Evolutionary conservation across 2,888 invertebrate genomes (phyloP), one percentile per base, ranked within the genome.

Genomic region (Mimachlamys varia): DNA sequence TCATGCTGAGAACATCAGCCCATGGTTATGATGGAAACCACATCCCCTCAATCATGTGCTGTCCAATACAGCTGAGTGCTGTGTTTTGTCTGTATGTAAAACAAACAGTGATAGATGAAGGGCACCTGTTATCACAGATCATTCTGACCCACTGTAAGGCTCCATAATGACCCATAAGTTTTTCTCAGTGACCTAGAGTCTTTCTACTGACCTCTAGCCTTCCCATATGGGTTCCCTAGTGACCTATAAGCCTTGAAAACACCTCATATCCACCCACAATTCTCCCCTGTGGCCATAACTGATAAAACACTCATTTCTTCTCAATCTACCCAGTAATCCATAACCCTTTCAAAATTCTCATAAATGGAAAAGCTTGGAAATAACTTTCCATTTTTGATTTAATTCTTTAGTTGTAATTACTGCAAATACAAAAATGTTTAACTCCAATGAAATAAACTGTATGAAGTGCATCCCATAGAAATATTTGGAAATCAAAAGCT

Each of bases 41-140:
- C 33, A 76, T 12, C 27, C 76, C 76, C 76, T 76, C 27, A 76
- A 76, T 76, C 76, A 76, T 76, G 33, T 76, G 15, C 76, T 76
- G 76, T 33, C 76, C 76, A 76, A 76, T 33, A 27, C 76, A 76
- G 15, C 76, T 76, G 33, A 76, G 76, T 76, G 76, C 33, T 76
- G 76, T 76, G 33, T 76, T 76, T 76, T 76, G 76, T 76, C 76
- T 76, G 62, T n/a, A 27, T 76, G 76, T 76, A 76, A 76, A 27
- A 76, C 27, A 58, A 19, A 22, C 58, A 76, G 33, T 12, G 33
- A 33, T 27, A 33, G 22, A 33, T 76, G 76, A 22, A 76, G 76
- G 76, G 76, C 76, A 76, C 33, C 76, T 76, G 76, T 76, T 76
- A 10, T 76, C 13, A 76, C 5, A 22, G 76, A 76, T 76, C 76